These are phyloP conservation scores for Theropithecus gelada DNA, from an alignment of 2,113 vertebrate genomes.

Conservation along the genomic window DNA sequence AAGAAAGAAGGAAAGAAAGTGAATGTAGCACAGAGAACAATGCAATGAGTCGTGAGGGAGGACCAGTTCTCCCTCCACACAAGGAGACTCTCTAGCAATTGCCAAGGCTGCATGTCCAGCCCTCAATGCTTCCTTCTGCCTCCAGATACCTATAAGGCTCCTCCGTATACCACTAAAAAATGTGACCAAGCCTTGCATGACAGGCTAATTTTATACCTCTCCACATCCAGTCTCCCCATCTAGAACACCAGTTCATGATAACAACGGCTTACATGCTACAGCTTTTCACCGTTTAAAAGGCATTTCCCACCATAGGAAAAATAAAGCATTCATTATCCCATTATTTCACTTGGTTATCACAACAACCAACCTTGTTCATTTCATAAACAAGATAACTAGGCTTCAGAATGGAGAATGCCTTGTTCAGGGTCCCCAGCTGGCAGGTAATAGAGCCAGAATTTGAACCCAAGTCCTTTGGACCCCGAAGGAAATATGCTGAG, in stretches of 20 bases:
- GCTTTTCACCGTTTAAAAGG: not conserved
- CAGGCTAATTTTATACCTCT: not conserved
- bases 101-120: not conserved
- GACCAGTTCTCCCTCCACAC: not conserved
- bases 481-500: not conserved
- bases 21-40: not conserved
- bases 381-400: not conserved
- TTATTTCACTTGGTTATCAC: slow-evolving; percentile 3
- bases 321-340: not conserved
- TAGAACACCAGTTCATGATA: not conserved
- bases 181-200: not conserved
- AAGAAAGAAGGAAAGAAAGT: not conserved
- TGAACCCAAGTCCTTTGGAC: not conserved
- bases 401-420: not conserved
- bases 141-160: not conserved
- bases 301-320: not conserved
- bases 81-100: not conserved
- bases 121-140: not conserved
- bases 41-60: not conserved
- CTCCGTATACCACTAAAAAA: not conserved
- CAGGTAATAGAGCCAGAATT: not conserved
- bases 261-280: not conserved
- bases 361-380: not conserved
- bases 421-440: not conserved
- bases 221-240: not conserved